These are phyloP conservation scores for Ypsolopha sequella DNA, from an alignment of 2,888 invertebrate species.

Conservation along the genomic window DNA sequence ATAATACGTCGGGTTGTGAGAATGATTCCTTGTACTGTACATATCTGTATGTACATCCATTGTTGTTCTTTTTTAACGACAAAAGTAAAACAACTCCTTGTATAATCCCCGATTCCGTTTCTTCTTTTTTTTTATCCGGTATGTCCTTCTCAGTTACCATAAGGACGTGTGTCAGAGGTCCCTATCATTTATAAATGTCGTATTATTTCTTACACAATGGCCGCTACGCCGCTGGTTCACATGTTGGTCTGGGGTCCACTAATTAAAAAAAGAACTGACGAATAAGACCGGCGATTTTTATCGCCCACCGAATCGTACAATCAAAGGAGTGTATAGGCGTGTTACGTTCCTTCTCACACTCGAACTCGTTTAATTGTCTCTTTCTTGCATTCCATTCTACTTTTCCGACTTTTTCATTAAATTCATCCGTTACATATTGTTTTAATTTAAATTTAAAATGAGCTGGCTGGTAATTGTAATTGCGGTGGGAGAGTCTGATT, in stretches of 20 bases:
- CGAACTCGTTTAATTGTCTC: slow-evolving; percentile 27
- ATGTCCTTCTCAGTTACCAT: slow-evolving; percentile 41
- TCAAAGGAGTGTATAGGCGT: slow-evolving; percentile 61
- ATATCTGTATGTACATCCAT: too few relatives aligned
- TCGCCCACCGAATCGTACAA: slow-evolving; percentile 63
- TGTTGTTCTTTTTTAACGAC: too few relatives aligned
- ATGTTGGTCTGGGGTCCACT: slow-evolving; percentile 54
- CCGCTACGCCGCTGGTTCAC: slow-evolving; percentile 53
- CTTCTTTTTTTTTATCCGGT: slow-evolving; percentile 21
- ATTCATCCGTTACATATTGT: slow-evolving; percentile 55
- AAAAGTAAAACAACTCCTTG: too few relatives aligned
- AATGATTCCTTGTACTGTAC: slow-evolving; percentile 12
- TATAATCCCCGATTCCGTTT: slow-evolving; percentile 13
- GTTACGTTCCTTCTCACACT: slow-evolving; percentile 45
- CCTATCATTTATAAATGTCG: slow-evolving; percentile 49
- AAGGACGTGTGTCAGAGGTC: slow-evolving; percentile 20
- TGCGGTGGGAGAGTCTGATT: slow-evolving; percentile 53
- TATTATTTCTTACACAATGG: slow-evolving; percentile 62
- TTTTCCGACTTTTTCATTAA: slow-evolving; percentile 53
- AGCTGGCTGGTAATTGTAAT: slow-evolving; percentile 36
- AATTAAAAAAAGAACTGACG: slow-evolving; percentile 67
- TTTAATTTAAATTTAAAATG: slow-evolving; percentile 54
- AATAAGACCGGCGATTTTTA: slow-evolving; percentile 69
- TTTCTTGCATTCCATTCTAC: slow-evolving; percentile 25
- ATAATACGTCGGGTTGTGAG: background rate